Percentiles rank a stretch among this genome's conserved stretches.
These are phyloP conservation scores for Tenualosa ilisha DNA, from an alignment of 2,797 vertebrate species.

Conservation along the genomic window DNA sequence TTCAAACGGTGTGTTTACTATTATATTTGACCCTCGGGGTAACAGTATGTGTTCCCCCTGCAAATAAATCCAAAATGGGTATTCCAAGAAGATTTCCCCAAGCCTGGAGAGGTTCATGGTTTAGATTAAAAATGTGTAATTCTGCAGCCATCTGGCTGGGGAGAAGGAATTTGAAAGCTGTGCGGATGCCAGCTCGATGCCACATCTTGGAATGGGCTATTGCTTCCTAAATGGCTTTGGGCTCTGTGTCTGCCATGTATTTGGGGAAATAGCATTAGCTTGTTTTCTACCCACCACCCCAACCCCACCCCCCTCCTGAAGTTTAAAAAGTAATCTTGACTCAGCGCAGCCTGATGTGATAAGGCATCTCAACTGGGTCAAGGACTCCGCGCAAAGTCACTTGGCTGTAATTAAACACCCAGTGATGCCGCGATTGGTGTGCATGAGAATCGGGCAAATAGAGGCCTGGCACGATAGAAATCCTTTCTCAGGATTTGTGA, in stretches of 20 bases:
- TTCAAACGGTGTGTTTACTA: slow-evolving; percentile 66
- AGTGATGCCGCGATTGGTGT: slow-evolving; percentile 61
- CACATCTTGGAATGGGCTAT: slow-evolving; percentile 86
- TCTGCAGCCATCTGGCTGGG: slow-evolving; percentile 83
- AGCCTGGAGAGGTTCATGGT: slow-evolving; percentile 75
- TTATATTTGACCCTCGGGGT: slow-evolving; percentile 61
- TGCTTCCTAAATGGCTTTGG: slow-evolving; percentile 77
- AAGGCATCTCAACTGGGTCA: slow-evolving; percentile 79
- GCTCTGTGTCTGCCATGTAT: slow-evolving; percentile 74
- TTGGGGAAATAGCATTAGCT: slow-evolving; percentile 69
- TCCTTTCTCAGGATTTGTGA: slow-evolving; percentile 73
- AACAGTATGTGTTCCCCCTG: slow-evolving; percentile 57
- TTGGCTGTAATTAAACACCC: slow-evolving; percentile 72
- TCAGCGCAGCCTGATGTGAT: slow-evolving; percentile 68
- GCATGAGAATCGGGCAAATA: slow-evolving; percentile 49
- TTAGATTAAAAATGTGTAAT: slow-evolving; percentile 87
- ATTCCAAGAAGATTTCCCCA: slow-evolving; percentile 74
- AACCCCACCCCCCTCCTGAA: slow-evolving; percentile 46
- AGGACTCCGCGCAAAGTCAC: slow-evolving; percentile 75
- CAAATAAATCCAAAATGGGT: slow-evolving; percentile 73
- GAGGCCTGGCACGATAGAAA: slow-evolving; percentile 61
- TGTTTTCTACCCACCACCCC: slow-evolving; percentile 63
- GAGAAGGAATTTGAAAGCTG: slow-evolving; percentile 78
- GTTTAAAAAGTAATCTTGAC: slow-evolving; percentile 76
- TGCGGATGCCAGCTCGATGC: slow-evolving; percentile 78